Percentiles rank a stretch among this genome's conserved stretches.
Evolutionary conservation across 2,888 invertebrate species (phyloP).

Genomic region (Sinhomidia bicolor): DNA sequence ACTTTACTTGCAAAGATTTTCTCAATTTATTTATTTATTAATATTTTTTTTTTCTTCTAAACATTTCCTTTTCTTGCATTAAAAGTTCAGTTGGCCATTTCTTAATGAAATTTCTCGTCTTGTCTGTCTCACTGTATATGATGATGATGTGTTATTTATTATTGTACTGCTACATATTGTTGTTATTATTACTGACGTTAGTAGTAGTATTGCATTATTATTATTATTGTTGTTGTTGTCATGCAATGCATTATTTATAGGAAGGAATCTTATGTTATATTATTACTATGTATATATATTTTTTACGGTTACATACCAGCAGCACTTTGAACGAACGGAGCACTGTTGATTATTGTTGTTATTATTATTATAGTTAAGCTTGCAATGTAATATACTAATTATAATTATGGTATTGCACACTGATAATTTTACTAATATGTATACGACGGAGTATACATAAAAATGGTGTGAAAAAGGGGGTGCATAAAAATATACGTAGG

Average conservation of each 20-base stretch:
- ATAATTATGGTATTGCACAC: slow-evolving; percentile 46
- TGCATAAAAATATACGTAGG: slow-evolving; percentile 22
- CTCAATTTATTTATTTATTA: no score
- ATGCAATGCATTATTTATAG: slow-evolving; percentile 19
- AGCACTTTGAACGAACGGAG: slow-evolving; percentile 40
- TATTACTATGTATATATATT: no score
- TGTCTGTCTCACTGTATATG: neutral
- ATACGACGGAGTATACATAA: slow-evolving; percentile 7
- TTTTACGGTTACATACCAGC: no score
- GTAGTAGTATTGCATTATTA: slow-evolving; percentile 4
- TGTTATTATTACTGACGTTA: slow-evolving; percentile 9
- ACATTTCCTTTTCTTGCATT: neutral
- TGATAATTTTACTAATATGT: slow-evolving; percentile 42
- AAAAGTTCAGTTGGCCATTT: slow-evolving; percentile 22
- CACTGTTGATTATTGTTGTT: slow-evolving; percentile 24
- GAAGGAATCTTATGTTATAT: neutral
- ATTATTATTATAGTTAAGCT: slow-evolving; percentile 17
- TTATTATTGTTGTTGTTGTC: slow-evolving; percentile 14
- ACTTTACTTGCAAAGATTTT: neutral
- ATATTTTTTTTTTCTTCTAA: neutral
- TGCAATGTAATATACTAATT: slow-evolving; percentile 41
- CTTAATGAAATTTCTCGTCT: slow-evolving; percentile 5
- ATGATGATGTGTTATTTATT: neutral
- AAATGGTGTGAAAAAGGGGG: slow-evolving; percentile 36
- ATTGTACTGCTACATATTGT: neutral